Base-by-base conservation (phyloP, 1,140 invertebrate species). In the Drosophila fuyamai region DNA sequence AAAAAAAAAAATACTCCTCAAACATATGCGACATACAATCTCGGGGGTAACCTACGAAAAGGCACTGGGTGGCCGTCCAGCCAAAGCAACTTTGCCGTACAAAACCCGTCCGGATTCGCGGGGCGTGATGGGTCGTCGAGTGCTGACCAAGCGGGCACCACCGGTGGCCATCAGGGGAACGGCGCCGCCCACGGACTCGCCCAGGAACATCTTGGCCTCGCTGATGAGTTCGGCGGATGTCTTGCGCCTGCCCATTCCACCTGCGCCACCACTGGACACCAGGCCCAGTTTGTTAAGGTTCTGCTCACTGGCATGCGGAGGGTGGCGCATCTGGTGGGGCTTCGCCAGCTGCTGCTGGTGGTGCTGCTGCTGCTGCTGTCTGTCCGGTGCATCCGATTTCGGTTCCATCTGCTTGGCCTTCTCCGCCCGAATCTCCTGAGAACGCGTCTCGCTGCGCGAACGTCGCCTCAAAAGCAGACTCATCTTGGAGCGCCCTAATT, bases 81-180 rank as follows among this genome's bases (percentile, higher is more conserved):
- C 92, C 73, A 93, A 80, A 51, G 92, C 89, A 35, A 93, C 93
- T 63, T 94, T 94, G 48, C 95, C 95, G 93, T 96, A 96, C 9
- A 97, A 93, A 4, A 95, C 94, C 50, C 96, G 93, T 60, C 96
- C 95, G 32, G 95, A 95, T 58, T 97, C 96, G 27, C 95, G 93
- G 7, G 96, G 96, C 9, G 97, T 97, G 82, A 96, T 97, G 4
- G 97, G 97, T 32, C 97, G 93, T 62, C 95, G 94, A 0, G 96
- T 97, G 81, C 95, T 94, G 41, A 96, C 93, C 53, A 95, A 88
- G 2, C 94, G 93, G 10, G 94, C 91, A 9, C 91, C 92, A 14
- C 90, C 90, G 0, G 79, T 76, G 16, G 82, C 74, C 65, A 84
- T 60, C 44, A 81, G 46, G 12, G 70, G 53, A 40, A 59, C 46